Evolutionary conservation across 2,888 invertebrate species (phyloP).

Genomic region (Drosophila nigricruria): DNA sequence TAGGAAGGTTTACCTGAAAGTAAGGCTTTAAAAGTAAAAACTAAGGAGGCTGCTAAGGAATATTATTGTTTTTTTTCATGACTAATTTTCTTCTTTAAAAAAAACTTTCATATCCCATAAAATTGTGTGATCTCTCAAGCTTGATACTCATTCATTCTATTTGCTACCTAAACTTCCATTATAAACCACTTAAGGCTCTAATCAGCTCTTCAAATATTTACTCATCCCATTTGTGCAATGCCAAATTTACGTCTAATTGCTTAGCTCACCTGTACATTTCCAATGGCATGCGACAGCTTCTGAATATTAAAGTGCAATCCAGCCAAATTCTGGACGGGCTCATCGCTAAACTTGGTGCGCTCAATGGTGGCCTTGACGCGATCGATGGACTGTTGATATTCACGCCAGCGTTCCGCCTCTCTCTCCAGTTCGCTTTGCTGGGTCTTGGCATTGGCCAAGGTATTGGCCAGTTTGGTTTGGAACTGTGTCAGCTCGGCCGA

Average conservation of each 20-base stretch:
- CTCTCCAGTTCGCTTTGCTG: slow-evolving; percentile 92
- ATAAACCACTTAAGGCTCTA: not conserved
- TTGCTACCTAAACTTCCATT: too few relatives aligned
- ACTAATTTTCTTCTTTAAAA: not conserved
- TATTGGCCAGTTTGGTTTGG: slow-evolving; percentile 92
- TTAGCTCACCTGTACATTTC: slow-evolving; percentile 89
- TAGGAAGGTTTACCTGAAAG: too few relatives aligned
- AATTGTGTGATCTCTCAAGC: not conserved
- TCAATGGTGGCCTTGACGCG: slow-evolving; percentile 91
- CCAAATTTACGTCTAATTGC: not conserved
- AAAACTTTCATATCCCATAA: not conserved
- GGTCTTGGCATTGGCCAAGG: slow-evolving; percentile 92
- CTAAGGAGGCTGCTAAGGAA: too few relatives aligned
- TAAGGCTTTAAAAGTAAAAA: too few relatives aligned
- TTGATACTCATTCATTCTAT: not conserved
- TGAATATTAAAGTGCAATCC: slow-evolving; percentile 93
- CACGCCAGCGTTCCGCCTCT: slow-evolving; percentile 93
- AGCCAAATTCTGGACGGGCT: slow-evolving; percentile 92
- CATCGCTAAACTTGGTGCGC: slow-evolving; percentile 91
- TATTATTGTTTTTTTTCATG: not conserved
- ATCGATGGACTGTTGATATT: slow-evolving; percentile 92
- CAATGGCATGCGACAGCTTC: slow-evolving; percentile 91
- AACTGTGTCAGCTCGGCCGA: slow-evolving; percentile 93
- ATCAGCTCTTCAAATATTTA: not conserved
- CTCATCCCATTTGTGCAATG: not conserved